phyloP scores from a whole-genome alignment of 2,113 vertebrate genomes.

The Otolemur garnettii region DNA sequence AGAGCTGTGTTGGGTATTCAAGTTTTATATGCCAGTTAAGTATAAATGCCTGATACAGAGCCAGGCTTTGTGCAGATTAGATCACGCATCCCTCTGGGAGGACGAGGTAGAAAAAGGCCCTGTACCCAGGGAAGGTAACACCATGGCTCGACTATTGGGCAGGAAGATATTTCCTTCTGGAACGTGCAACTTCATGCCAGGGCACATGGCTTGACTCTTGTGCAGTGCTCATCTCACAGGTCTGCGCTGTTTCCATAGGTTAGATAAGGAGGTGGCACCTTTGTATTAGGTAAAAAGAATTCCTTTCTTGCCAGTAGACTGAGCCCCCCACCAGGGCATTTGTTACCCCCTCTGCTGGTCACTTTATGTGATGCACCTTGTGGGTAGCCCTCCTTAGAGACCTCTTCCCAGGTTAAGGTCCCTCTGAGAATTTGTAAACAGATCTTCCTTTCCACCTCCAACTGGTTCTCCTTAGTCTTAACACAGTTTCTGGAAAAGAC shows the following conservation, averaged over 20 bases:
- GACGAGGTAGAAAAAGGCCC: background rate
- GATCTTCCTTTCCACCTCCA: background rate
- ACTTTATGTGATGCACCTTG: background rate
- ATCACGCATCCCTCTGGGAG: background rate
- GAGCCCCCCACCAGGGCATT: fast-evolving
- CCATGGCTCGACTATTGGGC: background rate
- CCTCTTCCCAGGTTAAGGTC: background rate
- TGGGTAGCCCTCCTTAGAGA: background rate
- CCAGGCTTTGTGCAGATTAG: background rate
- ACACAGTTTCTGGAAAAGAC: background rate
- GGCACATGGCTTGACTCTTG: background rate
- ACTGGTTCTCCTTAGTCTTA: background rate
- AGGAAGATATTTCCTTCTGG: background rate
- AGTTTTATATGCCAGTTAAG: background rate
- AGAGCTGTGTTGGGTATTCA: too few relatives aligned
- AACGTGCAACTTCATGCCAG: background rate
- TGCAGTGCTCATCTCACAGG: background rate
- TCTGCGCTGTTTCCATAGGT: background rate
- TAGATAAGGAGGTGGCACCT: background rate
- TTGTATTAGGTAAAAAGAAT: background rate
- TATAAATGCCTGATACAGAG: background rate
- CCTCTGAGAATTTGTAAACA: background rate
- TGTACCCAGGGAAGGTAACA: fast-evolving
- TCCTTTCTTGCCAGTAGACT: background rate
- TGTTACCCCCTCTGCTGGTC: background rate